phyloP scores from a whole-genome alignment of 2,797 vertebrate genomes.

The Falco peregrinus region DNA sequence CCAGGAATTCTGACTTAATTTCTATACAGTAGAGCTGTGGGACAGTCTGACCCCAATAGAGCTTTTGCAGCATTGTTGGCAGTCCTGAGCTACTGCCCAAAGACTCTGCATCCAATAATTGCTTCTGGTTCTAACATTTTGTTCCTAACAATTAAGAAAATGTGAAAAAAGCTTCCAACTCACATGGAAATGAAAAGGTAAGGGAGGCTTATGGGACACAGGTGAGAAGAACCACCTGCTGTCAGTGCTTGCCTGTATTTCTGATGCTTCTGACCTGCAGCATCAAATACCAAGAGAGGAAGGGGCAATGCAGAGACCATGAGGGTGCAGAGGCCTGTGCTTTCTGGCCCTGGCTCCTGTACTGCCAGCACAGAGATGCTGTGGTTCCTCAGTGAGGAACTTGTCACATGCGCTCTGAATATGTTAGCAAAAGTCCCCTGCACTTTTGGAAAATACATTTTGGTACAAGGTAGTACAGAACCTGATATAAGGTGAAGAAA shows the following conservation, averaged over 20 bases:
- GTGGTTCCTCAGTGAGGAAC: neutral
- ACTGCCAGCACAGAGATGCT: neutral
- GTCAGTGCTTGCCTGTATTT: neutral
- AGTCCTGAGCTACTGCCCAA: neutral
- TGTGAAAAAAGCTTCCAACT: neutral
- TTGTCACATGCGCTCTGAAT: neutral
- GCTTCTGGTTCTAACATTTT: neutral
- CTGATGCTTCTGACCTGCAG: neutral
- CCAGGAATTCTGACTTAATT: neutral
- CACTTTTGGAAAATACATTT: neutral
- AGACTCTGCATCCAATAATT: neutral
- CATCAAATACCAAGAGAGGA: neutral
- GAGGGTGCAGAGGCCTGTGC: neutral
- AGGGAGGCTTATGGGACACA: neutral
- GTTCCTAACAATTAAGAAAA: neutral
- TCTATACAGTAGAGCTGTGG: neutral
- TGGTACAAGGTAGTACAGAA: neutral
- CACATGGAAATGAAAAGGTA: fast-evolving
- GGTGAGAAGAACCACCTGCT: neutral
- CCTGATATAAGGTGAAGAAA: conserved; percentile 45
- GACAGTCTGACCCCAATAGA: neutral
- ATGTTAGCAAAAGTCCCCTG: neutral
- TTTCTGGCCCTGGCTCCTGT: neutral
- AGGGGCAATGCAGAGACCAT: neutral
- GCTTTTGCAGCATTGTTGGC: neutral